A percentile compares a stretch with the other conserved stretches of the same genome.
Conservation (phyloP, 1,140 invertebrate genomes). For the Pseudomyrmex sp. region DNA sequence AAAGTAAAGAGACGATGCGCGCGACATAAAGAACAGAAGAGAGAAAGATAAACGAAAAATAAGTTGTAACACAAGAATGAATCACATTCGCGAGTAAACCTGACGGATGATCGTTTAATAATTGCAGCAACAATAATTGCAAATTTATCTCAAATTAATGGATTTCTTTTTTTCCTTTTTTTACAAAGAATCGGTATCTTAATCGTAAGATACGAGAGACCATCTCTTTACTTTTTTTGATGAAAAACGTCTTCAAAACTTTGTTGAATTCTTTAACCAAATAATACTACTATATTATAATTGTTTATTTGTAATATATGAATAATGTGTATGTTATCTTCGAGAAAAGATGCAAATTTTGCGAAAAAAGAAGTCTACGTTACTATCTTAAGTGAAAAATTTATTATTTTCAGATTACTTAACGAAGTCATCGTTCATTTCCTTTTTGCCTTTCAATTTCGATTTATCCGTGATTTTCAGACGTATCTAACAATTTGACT, state of each 20-base stretch:
- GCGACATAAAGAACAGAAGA: slow-evolving; percentile 30
- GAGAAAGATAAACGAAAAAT: slow-evolving; percentile 60
- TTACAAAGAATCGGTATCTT: neutral
- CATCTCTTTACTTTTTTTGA: neutral
- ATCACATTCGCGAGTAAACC: slow-evolving; percentile 74
- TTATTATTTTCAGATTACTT: slow-evolving; percentile 42
- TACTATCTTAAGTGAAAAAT: neutral
- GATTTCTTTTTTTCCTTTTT: neutral
- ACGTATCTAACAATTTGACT: slow-evolving; percentile 71
- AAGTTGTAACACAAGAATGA: slow-evolving; percentile 75
- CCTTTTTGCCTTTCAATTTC: slow-evolving; percentile 40
- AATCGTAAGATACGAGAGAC: neutral
- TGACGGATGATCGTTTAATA: slow-evolving; percentile 78
- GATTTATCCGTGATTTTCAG: slow-evolving; percentile 67
- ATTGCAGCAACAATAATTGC: slow-evolving; percentile 53
- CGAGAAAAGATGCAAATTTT: neutral
- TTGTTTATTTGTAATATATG: neutral
- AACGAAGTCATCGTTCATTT: slow-evolving; percentile 40
- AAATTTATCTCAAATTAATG: neutral
- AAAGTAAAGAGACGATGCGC: slow-evolving; percentile 46
- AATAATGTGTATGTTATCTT: neutral
- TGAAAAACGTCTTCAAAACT: neutral
- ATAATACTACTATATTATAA: neutral
- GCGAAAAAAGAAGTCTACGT: neutral
- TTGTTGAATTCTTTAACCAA: neutral